These are phyloP conservation scores for Drosophila sp. DNA, from an alignment of 1,140 invertebrate genomes.

Conservation along the genomic window DNA sequence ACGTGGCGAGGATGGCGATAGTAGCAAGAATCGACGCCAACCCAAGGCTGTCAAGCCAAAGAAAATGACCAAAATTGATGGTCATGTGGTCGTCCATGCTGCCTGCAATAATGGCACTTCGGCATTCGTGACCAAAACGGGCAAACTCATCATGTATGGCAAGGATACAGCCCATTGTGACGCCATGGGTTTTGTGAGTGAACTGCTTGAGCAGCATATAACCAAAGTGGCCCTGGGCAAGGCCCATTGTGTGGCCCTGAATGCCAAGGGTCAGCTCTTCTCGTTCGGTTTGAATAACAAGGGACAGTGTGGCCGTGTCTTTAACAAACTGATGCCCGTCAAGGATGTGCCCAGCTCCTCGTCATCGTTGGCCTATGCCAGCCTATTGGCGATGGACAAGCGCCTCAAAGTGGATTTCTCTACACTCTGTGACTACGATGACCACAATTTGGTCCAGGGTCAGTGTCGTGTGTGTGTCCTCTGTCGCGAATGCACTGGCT, in stretches of 20 bases:
- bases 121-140: constrained; percentile 94
- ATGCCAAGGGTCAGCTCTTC: constrained; percentile 94
- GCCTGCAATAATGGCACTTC: constrained; percentile 98
- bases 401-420: constrained; percentile 77
- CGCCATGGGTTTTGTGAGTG: constrained; percentile 87
- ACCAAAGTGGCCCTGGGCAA: constrained; percentile 95
- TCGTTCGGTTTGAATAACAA: constrained; percentile 99
- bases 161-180: constrained; percentile 97
- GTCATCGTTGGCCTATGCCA: constrained; percentile 33
- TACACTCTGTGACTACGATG: constrained; percentile 79
- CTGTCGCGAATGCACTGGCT: constrained; percentile 97
- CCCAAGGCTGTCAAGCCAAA: constrained; percentile 96
- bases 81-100: constrained; percentile 90
- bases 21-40: constrained; percentile 91
- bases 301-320: constrained; percentile 97
- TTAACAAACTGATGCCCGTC: constrained; percentile 87
- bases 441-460: constrained; percentile 78
- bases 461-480: constrained; percentile 87
- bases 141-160: constrained; percentile 96
- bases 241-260: constrained; percentile 95
- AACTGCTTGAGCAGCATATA: constrained; percentile 92
- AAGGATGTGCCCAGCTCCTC: constrained; percentile 74
- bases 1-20: constrained; percentile 97
- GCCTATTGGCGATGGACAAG: constrained; percentile 55
- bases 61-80: constrained; percentile 95